phyloP scores from a whole-genome alignment of 2,888 invertebrate species.

The Melinopterus prodromus region DNA sequence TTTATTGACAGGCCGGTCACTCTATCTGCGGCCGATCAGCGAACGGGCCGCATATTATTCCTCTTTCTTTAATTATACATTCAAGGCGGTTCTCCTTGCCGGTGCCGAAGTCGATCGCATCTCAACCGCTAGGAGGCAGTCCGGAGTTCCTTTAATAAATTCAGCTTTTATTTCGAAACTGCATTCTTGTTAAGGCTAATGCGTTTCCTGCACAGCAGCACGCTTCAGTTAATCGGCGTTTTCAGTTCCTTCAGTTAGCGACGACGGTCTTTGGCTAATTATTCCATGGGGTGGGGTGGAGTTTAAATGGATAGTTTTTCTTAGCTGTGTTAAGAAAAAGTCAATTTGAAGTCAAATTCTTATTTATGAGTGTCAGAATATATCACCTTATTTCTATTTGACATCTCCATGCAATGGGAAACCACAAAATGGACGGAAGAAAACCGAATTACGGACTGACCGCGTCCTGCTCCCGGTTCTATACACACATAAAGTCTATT shows the following conservation, averaged over 20 bases:
- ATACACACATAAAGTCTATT: not conserved
- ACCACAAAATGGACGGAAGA: not conserved
- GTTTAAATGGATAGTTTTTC: no score
- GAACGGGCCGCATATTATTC: not conserved
- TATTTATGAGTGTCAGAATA: no score
- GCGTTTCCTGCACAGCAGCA: not conserved
- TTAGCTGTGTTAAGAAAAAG: no score
- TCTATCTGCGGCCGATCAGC: not conserved
- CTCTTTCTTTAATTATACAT: conserved; percentile 4
- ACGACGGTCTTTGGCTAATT: no score
- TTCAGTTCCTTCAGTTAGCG: no score
- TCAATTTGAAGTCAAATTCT: no score
- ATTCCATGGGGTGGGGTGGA: not conserved
- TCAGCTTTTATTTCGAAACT: not conserved
- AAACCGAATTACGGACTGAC: not conserved
- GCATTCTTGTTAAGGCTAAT: not conserved
- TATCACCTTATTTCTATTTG: no score
- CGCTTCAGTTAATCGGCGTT: no score
- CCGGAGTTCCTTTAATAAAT: not conserved
- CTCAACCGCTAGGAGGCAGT: not conserved
- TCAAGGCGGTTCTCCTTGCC: not conserved
- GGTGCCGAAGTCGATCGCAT: not conserved
- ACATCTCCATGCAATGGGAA: not conserved
- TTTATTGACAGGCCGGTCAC: not conserved
- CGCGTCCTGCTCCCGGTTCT: not conserved